phyloP scores from a whole-genome alignment of 2,113 vertebrate genomes.

The Nycticorax nycticorax region DNA sequence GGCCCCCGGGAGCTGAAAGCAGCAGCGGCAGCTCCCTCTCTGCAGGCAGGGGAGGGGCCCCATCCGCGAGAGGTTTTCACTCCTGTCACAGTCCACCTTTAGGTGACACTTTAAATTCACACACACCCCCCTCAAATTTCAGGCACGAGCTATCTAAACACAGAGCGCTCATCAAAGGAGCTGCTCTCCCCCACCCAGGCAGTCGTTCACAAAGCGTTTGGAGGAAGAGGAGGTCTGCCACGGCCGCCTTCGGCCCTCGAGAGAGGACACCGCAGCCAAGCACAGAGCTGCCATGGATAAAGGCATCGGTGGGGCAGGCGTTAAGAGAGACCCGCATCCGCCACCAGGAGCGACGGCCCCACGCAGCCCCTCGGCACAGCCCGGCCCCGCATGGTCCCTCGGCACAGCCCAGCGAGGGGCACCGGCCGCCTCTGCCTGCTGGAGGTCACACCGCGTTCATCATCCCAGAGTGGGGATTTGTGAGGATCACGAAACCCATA shows the following conservation, averaged over 20 bases:
- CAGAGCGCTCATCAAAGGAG: neutral
- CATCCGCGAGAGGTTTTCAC: neutral
- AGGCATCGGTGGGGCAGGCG: neutral
- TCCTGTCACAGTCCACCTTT: neutral
- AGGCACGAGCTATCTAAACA: rapidly evolving
- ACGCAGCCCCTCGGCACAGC: rapidly evolving
- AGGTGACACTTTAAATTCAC: no score
- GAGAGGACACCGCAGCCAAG: no score
- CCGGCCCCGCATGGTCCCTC: neutral
- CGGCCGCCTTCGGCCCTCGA: rapidly evolving
- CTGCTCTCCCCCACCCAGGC: rapidly evolving
- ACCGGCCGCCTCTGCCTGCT: rapidly evolving
- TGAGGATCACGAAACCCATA: neutral
- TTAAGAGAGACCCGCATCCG: neutral
- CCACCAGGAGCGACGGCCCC: neutral
- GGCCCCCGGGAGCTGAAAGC: neutral
- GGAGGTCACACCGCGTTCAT: rapidly evolving
- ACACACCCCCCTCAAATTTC: no score
- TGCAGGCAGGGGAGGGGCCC: neutral
- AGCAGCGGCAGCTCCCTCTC: rapidly evolving
- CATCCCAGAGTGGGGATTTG: neutral
- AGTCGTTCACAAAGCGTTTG: neutral
- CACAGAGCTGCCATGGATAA: neutral
- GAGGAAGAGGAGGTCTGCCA: neutral
- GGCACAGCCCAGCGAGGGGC: rapidly evolving